These are phyloP conservation scores for Lymantria monacha DNA, from an alignment of 2,888 invertebrate genomes.

Conservation along the genomic window DNA sequence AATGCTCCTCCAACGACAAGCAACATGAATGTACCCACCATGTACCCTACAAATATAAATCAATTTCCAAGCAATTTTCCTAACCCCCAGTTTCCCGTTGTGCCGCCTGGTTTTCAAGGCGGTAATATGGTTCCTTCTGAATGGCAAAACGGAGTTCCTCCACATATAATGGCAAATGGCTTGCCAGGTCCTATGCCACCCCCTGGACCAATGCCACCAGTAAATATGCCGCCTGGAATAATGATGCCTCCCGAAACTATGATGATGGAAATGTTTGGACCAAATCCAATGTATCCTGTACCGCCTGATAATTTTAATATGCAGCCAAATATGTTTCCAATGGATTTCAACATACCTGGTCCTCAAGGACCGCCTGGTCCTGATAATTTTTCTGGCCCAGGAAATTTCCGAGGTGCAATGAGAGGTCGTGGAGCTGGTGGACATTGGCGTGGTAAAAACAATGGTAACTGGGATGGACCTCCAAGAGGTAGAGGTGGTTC, in stretches of 20 bases:
- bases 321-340: slow-evolving; percentile 75
- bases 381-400: slow-evolving; percentile 60
- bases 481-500: slow-evolving; percentile 75
- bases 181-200: slow-evolving; percentile 56
- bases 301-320: slow-evolving; percentile 68
- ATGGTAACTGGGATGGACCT: slow-evolving; percentile 73
- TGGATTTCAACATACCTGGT: slow-evolving; percentile 76
- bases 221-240: slow-evolving; percentile 54
- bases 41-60: slow-evolving; percentile 71
- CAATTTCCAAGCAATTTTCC: slow-evolving; percentile 74
- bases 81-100: slow-evolving; percentile 69
- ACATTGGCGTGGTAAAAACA: slow-evolving; percentile 76
- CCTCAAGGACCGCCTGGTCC: slow-evolving; percentile 57
- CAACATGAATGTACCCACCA: slow-evolving; percentile 61
- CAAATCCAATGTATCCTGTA: slow-evolving; percentile 37
- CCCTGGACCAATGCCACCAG: slow-evolving; percentile 56
- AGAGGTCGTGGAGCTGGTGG: slow-evolving; percentile 77
- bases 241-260: slow-evolving; percentile 46
- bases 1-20: slow-evolving; percentile 69
- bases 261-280: slow-evolving; percentile 55
- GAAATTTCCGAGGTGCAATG: slow-evolving; percentile 80
- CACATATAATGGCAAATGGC: slow-evolving; percentile 60
- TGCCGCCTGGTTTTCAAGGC: slow-evolving; percentile 70
- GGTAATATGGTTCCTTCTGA: slow-evolving; percentile 63
- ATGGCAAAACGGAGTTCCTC: slow-evolving; percentile 68